Evolutionary conservation across 2,797 vertebrate genomes (phyloP).

Genomic region (Balearica regulorum): DNA sequence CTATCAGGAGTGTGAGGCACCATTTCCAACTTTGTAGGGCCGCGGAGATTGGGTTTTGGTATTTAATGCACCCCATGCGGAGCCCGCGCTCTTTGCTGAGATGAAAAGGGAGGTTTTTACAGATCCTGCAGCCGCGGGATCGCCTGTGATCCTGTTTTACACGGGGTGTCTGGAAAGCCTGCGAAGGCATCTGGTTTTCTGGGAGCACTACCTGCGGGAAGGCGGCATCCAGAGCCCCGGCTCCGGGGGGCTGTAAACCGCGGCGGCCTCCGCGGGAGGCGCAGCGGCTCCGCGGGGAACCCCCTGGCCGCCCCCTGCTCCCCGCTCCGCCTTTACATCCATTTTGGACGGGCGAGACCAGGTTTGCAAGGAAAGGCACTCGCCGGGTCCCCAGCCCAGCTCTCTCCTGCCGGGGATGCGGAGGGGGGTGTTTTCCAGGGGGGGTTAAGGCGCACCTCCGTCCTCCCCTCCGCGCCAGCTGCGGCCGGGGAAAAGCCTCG

Average conservation of each 20-base stretch:
- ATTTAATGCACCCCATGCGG: slow-evolving; percentile 25
- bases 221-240: slow-evolving; percentile 21
- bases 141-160: slow-evolving; percentile 56
- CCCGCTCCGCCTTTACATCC: neutral
- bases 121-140: slow-evolving; percentile 34
- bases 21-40: neutral
- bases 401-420: neutral
- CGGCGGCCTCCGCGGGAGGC: neutral
- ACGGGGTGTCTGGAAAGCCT: slow-evolving; percentile 58
- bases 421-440: neutral
- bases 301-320: neutral
- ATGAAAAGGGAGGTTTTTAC: slow-evolving; percentile 46
- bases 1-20: neutral
- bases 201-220: slow-evolving; percentile 31
- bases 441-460: neutral
- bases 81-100: slow-evolving; percentile 9
- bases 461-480: neutral
- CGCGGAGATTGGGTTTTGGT: neutral
- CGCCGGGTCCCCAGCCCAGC: neutral
- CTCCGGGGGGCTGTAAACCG: slow-evolving; percentile 36
- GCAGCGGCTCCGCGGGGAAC: neutral
- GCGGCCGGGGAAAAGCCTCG: neutral
- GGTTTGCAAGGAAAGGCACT: neutral
- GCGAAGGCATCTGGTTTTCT: slow-evolving; percentile 60
- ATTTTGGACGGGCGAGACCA: neutral